Base-by-base conservation (phyloP, 2,888 invertebrate species). In the Dromius quadrimaculatus region DNA sequence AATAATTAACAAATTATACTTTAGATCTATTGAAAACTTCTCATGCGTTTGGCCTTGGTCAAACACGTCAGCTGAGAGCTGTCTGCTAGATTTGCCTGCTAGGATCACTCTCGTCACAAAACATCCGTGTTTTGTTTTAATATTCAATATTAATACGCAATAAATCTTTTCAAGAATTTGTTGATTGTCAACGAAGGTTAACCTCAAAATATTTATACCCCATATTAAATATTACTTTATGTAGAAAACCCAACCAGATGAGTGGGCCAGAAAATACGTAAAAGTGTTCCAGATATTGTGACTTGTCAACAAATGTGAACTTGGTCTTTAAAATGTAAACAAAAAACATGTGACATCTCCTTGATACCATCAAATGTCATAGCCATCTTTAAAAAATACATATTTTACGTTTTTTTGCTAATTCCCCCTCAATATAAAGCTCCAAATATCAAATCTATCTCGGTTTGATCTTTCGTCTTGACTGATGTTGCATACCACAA, bases 271-370 rank as follows among this genome's bases (percentile, higher is more conserved):
- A n/a, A 47, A 41, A 41, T 15, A 41, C 41, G 8, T n/a, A 15
- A 66, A 15, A 23, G 62, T 61, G 61, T 59, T 61, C 62, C 41
- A 71, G 66, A 71, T 69, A 69, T 61, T 59, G 32, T 70, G 19
- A 62, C 45, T 47, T 66, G 71, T 68, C 66, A 71, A 71, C 71
- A 66, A 71, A 69, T 69, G 69, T 69, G 69, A 59, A 69, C 69
- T 61, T 61, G 68, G 38, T 61, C 45, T 34, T 61, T 61, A 47
- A 69, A 47, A 69, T 69, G 69, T 69, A 69, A 69, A 69, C 69
- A 69, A 69, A 69, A 59, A 34, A 54, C 69, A 69, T 61, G 61
- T 69, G 69, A 69, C 69, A 69, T 34, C 34, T 61, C 59, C 8
- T 20, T 20, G 19, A 69, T 69, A 47, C 13, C n/a, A 9, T 2